A percentile compares a stretch with the other conserved stretches of the same genome.
phyloP scores from a whole-genome alignment of 2,888 invertebrate genomes.

The Spilarctia lutea region DNA sequence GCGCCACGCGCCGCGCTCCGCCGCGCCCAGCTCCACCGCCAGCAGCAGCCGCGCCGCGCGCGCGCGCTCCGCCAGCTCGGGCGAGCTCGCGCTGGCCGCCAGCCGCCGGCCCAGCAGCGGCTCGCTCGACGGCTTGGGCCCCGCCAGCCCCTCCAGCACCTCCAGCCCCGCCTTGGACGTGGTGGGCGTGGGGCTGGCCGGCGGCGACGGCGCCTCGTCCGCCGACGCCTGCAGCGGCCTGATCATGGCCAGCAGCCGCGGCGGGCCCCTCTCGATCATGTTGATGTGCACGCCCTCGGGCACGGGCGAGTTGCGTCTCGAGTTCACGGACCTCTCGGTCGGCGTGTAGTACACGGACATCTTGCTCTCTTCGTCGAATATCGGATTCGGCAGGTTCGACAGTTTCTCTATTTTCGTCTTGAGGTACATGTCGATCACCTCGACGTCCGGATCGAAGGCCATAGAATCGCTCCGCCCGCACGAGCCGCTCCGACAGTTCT shows the following conservation, averaged over 20 bases:
- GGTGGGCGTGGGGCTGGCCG: conserved; percentile 54
- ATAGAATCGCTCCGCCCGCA: conserved; percentile 92
- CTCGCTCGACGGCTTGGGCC: conserved; percentile 75
- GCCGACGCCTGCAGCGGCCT: conserved; percentile 63
- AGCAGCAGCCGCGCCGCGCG: conserved; percentile 73
- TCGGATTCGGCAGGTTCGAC: conserved; percentile 80
- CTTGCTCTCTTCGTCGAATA: conserved; percentile 89
- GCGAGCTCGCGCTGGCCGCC: conserved; percentile 75
- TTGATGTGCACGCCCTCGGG: conserved; percentile 89
- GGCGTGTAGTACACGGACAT: conserved; percentile 94
- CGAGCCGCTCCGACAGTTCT: conserved; percentile 95
- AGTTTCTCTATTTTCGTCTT: conserved; percentile 89
- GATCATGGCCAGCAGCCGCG: conserved; percentile 75
- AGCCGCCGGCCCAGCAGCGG: conserved; percentile 74
- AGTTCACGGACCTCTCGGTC: conserved; percentile 88
- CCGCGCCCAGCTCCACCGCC: conserved; percentile 73
- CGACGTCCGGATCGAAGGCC: conserved; percentile 89
- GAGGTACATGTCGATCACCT: conserved; percentile 89
- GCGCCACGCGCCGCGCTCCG: conserved; percentile 76
- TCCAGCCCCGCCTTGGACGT: conserved; percentile 26
- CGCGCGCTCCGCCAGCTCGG: conserved; percentile 43
- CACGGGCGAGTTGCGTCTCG: conserved; percentile 78
- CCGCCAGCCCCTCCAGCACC: conserved; percentile 19
- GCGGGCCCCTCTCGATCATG: conserved; percentile 85
- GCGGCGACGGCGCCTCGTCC: conserved; percentile 41